Evolutionary conservation across 2,797 vertebrate genomes (phyloP).

Genomic region (Ptychadena robeensis): DNA sequence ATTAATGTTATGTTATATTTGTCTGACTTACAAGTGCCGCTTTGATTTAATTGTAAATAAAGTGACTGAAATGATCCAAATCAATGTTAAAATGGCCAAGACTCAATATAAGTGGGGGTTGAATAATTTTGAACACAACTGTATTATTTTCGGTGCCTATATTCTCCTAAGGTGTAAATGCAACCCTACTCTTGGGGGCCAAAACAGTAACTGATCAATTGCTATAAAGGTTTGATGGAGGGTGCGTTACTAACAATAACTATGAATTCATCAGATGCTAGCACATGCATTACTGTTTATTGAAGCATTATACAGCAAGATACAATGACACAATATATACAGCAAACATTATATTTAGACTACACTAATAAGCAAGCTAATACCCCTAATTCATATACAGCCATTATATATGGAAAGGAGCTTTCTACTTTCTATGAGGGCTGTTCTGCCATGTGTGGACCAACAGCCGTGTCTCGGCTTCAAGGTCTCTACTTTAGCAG

Average conservation of each 20-base stretch:
- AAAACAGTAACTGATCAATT: too few species aligned
- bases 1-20: too few species aligned
- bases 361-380: not conserved
- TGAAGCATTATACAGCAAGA: not conserved
- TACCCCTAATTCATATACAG: not conserved
- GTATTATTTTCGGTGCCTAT: too few species aligned
- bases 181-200: too few species aligned
- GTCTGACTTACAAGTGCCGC: too few species aligned
- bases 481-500: constrained; percentile 8
- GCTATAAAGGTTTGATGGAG: not conserved
- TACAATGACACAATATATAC: not conserved
- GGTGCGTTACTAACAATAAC: too few species aligned
- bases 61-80: too few species aligned
- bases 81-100: too few species aligned
- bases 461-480: not conserved
- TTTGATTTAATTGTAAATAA: too few species aligned
- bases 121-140: too few species aligned
- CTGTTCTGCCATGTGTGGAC: not conserved
- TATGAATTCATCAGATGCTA: not conserved
- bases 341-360: not conserved
- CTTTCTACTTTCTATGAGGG: not conserved
- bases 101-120: too few species aligned
- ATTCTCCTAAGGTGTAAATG: too few species aligned
- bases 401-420: not conserved
- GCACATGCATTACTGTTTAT: not conserved